Conservation (phyloP, 2,888 invertebrate species). For the Mesorhabditis spiculigera region DNA sequence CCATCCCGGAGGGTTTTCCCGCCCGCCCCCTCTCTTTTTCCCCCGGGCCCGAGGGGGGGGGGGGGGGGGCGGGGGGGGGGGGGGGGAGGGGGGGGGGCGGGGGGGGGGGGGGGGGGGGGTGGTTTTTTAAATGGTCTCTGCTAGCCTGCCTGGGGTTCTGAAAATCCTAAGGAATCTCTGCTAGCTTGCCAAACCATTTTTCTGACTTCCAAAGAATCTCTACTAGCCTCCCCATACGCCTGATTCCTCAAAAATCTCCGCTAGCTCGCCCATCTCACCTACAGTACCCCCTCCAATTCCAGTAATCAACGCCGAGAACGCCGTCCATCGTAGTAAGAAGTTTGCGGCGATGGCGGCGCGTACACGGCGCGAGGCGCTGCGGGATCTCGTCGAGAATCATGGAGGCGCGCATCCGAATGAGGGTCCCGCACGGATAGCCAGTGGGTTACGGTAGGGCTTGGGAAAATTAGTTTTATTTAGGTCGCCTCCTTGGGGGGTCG, state of each 20-base stretch:
- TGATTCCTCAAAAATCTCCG: not conserved
- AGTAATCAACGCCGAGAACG: slow-evolving; percentile 93
- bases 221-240: too few species aligned
- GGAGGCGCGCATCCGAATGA: slow-evolving; percentile 55
- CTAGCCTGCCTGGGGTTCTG: too few species aligned
- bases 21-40: too few species aligned
- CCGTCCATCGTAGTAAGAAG: slow-evolving; percentile 90
- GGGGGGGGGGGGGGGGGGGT: too few species aligned
- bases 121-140: too few species aligned
- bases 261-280: not conserved
- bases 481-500: slow-evolving; percentile 14
- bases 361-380: slow-evolving; percentile 89
- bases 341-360: slow-evolving; percentile 94
- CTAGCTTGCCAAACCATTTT: too few species aligned
- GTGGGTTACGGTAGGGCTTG: slow-evolving; percentile 24
- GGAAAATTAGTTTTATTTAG: not conserved
- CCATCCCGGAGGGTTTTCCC: too few species aligned
- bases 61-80: too few species aligned
- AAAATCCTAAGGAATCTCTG: too few species aligned
- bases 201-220: too few species aligned
- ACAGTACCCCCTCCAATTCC: slow-evolving; percentile 28
- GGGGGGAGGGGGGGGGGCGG: too few species aligned
- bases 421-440: slow-evolving; percentile 53
- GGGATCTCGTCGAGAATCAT: slow-evolving; percentile 68
- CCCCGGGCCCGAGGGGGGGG: too few species aligned